These are phyloP conservation scores for Drosophila percnosoma DNA, from an alignment of 2,888 invertebrate species.

Conservation along the genomic window DNA sequence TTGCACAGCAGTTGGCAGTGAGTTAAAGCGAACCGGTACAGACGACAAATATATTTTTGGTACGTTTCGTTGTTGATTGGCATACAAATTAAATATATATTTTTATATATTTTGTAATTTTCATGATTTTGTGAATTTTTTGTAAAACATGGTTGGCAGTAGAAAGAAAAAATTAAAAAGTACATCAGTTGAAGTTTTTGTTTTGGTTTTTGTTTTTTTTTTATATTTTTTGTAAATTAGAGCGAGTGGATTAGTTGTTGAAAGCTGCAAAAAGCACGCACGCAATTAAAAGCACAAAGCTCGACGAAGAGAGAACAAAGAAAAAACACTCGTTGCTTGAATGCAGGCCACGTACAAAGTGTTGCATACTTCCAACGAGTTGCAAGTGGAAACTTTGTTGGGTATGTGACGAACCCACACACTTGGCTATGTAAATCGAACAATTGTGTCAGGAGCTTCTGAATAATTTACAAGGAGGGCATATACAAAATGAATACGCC, in stretches of 20 bases:
- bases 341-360: slow-evolving; percentile 17
- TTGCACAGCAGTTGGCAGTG: slow-evolving; percentile 82
- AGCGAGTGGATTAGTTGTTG: slow-evolving; percentile 42
- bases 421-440: slow-evolving; percentile 67
- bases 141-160: slow-evolving; percentile 68
- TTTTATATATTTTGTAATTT: slow-evolving; percentile 36
- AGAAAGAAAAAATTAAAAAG: slow-evolving; percentile 77
- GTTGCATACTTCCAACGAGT: slow-evolving; percentile 30
- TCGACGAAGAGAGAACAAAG: background rate
- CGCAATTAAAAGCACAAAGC: slow-evolving; percentile 16
- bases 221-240: slow-evolving; percentile 27
- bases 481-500: slow-evolving; percentile 39
- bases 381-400: slow-evolving; percentile 35
- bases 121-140: slow-evolving; percentile 46
- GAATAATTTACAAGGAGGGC: slow-evolving; percentile 55
- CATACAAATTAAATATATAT: slow-evolving; percentile 38
- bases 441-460: slow-evolving; percentile 58
- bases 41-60: slow-evolving; percentile 52
- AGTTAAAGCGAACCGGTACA: slow-evolving; percentile 81
- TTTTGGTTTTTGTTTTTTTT: slow-evolving; percentile 29
- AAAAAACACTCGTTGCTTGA: slow-evolving; percentile 2
- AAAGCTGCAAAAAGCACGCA: slow-evolving; percentile 17
- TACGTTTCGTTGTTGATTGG: slow-evolving; percentile 55
- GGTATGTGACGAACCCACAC: slow-evolving; percentile 13
- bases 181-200: slow-evolving; percentile 68